Conservation (phyloP, 92 coral and sea anemone species). For the Paramuricea clavata region DNA sequence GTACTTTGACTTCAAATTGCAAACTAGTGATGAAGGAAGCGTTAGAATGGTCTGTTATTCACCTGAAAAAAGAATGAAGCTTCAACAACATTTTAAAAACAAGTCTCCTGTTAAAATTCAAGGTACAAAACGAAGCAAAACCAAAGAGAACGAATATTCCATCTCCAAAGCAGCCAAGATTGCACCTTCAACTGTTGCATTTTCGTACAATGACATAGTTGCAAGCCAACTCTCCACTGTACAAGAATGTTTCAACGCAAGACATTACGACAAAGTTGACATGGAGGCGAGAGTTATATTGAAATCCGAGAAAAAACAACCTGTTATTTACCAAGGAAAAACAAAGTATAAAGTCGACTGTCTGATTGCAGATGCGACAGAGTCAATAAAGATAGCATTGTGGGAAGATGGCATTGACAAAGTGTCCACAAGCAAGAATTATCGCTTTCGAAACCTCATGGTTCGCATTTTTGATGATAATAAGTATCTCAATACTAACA, state of each 20-base stretch:
- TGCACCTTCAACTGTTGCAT: constrained; percentile 18
- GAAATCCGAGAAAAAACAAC: constrained; percentile 1
- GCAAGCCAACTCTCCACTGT: background rate
- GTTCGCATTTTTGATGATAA: constrained; percentile 52
- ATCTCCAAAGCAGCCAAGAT: constrained; percentile 19
- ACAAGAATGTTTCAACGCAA: constrained; percentile 21
- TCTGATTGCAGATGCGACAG: constrained; percentile 2
- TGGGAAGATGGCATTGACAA: constrained; percentile 18
- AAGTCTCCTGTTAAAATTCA: constrained; percentile 44
- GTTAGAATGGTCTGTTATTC: constrained; percentile 39
- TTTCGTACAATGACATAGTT: constrained; percentile 4
- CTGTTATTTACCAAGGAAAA: background rate
- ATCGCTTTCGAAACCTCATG: constrained; percentile 57
- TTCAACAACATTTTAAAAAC: constrained; percentile 32
- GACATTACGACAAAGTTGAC: constrained; percentile 16
- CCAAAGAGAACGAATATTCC: constrained; percentile 2
- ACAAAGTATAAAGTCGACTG: constrained; percentile 9
- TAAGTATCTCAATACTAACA: constrained; percentile 62
- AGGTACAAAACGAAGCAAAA: constrained; percentile 31
- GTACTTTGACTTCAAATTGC: constrained; percentile 42
- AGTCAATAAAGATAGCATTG: constrained; percentile 6
- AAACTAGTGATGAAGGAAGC: constrained; percentile 6
- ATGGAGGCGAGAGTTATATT: background rate
- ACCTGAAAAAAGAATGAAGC: constrained; percentile 31
- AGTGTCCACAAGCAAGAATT: constrained; percentile 29